Conservation (phyloP, 2,888 invertebrate genomes). For the Pasiphila rectangulata region DNA sequence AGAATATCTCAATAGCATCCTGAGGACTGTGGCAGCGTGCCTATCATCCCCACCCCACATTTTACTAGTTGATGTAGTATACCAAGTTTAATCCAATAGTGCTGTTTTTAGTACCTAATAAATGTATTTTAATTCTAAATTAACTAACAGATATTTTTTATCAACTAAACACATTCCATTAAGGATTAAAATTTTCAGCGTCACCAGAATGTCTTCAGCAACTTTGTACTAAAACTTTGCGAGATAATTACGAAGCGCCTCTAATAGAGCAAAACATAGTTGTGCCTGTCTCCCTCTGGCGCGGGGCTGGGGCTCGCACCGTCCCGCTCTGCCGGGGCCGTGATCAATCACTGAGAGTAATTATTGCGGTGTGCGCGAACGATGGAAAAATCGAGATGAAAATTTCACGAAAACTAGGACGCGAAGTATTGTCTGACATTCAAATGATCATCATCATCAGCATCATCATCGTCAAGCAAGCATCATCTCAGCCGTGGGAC, state of each 20-base stretch:
- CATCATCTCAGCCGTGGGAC: too few relatives aligned
- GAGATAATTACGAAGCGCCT: constrained; percentile 12
- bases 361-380: constrained; percentile 14
- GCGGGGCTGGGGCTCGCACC: background rate
- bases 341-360: constrained; percentile 27
- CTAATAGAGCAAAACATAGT: constrained; percentile 14
- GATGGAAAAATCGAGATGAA: constrained; percentile 10
- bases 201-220: constrained; percentile 1
- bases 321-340: constrained; percentile 23
- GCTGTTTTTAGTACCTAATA: too few relatives aligned
- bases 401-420: background rate
- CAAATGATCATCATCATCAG: too few relatives aligned
- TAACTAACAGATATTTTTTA: background rate
- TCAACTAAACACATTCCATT: constrained; percentile 5
- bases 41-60: too few relatives aligned
- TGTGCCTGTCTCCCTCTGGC: constrained; percentile 10
- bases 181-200: background rate
- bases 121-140: background rate
- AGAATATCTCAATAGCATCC: too few relatives aligned
- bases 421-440: too few relatives aligned
- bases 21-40: too few relatives aligned
- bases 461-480: too few relatives aligned
- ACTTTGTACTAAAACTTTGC: constrained; percentile 6
- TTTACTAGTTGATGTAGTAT: too few relatives aligned
- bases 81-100: too few relatives aligned